phyloP scores from a whole-genome alignment of 2,113 vertebrate genomes.

The Myiagra hebetior region DNA sequence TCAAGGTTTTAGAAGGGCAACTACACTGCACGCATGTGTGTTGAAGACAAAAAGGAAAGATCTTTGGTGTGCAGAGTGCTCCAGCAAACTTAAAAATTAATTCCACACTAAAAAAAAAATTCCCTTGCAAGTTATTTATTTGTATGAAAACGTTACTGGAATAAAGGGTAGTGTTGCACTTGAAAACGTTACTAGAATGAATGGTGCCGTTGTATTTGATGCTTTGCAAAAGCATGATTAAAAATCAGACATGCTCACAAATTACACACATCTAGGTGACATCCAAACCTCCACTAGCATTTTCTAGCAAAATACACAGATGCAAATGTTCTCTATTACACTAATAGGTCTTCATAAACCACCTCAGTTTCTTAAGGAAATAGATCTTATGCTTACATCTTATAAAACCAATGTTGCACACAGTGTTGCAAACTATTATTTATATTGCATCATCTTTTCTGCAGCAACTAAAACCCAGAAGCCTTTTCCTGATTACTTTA shows the following conservation, averaged over 20 bases:
- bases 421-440: not conserved
- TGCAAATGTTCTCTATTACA: not conserved
- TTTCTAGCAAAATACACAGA: not conserved
- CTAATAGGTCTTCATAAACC: not conserved
- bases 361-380: not conserved
- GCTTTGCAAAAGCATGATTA: not conserved
- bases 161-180: not conserved
- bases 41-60: not conserved
- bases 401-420: not conserved
- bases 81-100: not conserved
- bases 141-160: not conserved
- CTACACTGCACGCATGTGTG: not conserved
- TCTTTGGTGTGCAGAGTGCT: not conserved
- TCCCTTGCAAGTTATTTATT: not conserved
- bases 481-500: not conserved
- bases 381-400: not conserved
- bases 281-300: not conserved
- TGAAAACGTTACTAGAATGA: not conserved
- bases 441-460: not conserved
- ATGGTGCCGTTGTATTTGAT: not conserved
- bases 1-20: not conserved
- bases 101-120: not conserved
- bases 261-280: not conserved
- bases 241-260: not conserved
- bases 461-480: not conserved